Conservation (phyloP, 2,888 invertebrate species). For the Andrena dorsata region DNA sequence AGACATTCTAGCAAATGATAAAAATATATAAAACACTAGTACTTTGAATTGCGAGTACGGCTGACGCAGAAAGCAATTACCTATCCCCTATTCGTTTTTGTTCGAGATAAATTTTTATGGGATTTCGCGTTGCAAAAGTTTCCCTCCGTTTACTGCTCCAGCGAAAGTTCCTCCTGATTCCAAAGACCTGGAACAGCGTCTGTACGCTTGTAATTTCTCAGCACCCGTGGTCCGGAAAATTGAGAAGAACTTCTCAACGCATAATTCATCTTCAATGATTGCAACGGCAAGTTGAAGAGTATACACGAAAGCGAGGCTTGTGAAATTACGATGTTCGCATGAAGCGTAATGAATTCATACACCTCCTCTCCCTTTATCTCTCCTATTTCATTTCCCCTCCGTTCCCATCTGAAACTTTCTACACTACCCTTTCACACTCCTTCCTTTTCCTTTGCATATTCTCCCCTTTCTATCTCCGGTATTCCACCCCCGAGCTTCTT, state of each 20-base stretch:
- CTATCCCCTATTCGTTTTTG: neutral
- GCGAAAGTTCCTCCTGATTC: neutral
- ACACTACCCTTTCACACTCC: neutral
- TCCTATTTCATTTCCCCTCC: neutral
- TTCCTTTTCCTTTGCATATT: neutral
- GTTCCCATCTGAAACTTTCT: slow-evolving; percentile 11
- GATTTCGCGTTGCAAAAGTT: slow-evolving; percentile 1
- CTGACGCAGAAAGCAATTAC: neutral
- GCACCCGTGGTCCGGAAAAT: slow-evolving; percentile 38
- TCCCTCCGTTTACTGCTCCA: neutral
- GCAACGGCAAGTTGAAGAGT: slow-evolving; percentile 32
- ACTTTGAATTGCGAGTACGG: too few species aligned
- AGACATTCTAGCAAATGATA: too few species aligned
- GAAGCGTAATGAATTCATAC: slow-evolving; percentile 38
- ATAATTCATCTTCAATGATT: slow-evolving; percentile 52
- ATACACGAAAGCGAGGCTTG: slow-evolving; percentile 25
- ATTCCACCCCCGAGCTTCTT: neutral
- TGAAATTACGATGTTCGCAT: slow-evolving; percentile 35
- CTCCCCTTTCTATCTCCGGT: neutral
- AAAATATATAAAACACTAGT: too few species aligned
- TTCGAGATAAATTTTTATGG: neutral
- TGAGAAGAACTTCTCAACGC: slow-evolving; percentile 26
- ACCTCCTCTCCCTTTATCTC: neutral
- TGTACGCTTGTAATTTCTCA: slow-evolving; percentile 38
- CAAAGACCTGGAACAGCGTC: neutral